Percentiles rank a stretch among this genome's conserved stretches.
Evolutionary conservation across 2,888 invertebrate genomes (phyloP).

Genomic region (Cosmia trapezina): DNA sequence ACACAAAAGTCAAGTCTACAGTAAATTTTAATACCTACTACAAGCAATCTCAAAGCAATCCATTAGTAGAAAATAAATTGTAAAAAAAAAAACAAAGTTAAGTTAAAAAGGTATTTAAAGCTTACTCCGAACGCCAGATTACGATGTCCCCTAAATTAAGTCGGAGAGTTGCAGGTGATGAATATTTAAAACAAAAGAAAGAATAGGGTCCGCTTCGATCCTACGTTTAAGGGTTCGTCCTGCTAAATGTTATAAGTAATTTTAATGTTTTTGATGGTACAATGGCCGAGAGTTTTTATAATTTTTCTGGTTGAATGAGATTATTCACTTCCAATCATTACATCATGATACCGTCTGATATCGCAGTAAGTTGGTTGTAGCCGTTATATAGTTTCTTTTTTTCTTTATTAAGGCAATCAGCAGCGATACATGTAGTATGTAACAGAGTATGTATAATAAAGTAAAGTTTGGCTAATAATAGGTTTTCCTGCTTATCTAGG

Average conservation of each 20-base stretch:
- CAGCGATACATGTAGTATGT: too few species aligned
- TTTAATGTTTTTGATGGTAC: background rate
- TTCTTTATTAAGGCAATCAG: too few species aligned
- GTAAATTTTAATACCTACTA: conserved; percentile 39
- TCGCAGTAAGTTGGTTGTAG: too few species aligned
- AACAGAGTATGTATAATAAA: too few species aligned
- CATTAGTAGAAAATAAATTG: conserved; percentile 60
- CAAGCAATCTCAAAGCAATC: conserved; percentile 47
- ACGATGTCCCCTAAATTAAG: conserved; percentile 78
- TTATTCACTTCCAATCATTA: background rate
- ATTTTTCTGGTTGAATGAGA: background rate
- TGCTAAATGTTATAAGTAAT: conserved; percentile 11
- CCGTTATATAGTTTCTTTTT: too few species aligned
- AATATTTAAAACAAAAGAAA: conserved; percentile 76
- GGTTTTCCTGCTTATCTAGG: too few species aligned
- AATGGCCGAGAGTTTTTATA: background rate
- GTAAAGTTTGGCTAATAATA: too few species aligned
- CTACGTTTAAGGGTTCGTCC: conserved; percentile 41
- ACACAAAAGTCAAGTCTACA: conserved; percentile 9
- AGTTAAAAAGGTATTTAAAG: conserved; percentile 79
- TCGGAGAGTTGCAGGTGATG: conserved; percentile 76
- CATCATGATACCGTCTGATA: background rate
- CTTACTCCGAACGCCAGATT: conserved; percentile 75
- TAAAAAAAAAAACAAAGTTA: conserved; percentile 64
- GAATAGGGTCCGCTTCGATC: conserved; percentile 56